Conservation (phyloP, 2,797 vertebrate genomes). For the Nyctibius grandis region DNA sequence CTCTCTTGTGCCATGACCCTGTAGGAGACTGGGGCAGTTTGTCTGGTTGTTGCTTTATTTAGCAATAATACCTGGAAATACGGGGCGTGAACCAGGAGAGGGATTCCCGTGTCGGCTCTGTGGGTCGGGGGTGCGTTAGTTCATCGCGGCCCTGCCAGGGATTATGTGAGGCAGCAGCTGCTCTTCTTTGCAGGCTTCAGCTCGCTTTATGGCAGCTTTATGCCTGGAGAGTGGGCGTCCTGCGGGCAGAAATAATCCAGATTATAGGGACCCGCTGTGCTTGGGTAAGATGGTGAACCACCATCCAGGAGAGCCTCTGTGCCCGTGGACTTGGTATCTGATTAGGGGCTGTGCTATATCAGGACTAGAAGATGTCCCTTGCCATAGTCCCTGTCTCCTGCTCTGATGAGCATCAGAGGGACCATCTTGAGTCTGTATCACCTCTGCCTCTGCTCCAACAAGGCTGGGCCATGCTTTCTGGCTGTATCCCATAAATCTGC, state of each 20-base stretch:
- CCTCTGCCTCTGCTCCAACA: background rate
- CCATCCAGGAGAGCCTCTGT: background rate
- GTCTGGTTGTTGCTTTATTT: background rate
- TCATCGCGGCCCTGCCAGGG: background rate
- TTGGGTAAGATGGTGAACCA: background rate
- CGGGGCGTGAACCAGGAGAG: background rate
- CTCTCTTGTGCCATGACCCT: background rate
- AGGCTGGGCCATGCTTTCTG: too few relatives aligned
- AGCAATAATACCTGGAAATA: background rate
- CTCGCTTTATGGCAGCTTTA: background rate
- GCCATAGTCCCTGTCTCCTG: fast-evolving
- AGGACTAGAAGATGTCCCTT: background rate
- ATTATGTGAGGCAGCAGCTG: background rate
- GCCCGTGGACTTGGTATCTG: background rate
- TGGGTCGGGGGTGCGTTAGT: fast-evolving
- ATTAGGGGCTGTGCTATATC: background rate
- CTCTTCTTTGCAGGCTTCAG: background rate
- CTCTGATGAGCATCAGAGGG: fast-evolving
- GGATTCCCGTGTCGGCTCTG: fast-evolving
- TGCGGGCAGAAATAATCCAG: slow-evolving; percentile 22
- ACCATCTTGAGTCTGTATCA: background rate
- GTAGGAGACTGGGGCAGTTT: background rate
- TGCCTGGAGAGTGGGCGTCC: background rate
- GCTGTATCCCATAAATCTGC: background rate
- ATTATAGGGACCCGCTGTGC: background rate